Evolutionary conservation across 2,113 vertebrate genomes (phyloP).

Genomic region (Bucco capensis): DNA sequence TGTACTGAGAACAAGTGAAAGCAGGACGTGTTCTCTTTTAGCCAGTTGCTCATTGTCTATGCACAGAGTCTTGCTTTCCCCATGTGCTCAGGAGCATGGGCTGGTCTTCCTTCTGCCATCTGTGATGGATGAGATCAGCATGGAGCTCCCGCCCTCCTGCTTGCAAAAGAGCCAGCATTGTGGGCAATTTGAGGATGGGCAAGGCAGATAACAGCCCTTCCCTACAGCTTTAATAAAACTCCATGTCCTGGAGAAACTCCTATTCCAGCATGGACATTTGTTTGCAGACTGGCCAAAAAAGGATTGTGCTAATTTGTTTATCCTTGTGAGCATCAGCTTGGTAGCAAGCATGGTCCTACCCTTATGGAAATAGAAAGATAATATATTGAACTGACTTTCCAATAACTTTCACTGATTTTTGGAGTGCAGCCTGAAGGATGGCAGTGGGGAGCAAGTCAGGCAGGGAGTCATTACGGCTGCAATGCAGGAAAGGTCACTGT

Average conservation of each 20-base stretch:
- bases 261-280: neutral
- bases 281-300: neutral
- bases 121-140: constrained; percentile 15
- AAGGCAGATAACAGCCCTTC: neutral
- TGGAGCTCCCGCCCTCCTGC: neutral
- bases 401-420: neutral
- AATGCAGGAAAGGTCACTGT: neutral
- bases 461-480: rapidly evolving
- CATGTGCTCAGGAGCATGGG: neutral
- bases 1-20: neutral
- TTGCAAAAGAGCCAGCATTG: neutral
- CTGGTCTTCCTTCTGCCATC: neutral
- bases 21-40: neutral
- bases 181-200: neutral
- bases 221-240: neutral
- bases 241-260: neutral
- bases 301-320: neutral
- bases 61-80: neutral
- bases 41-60: neutral
- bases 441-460: neutral
- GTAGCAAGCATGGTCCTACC: neutral
- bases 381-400: neutral
- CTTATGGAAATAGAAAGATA: neutral
- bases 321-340: neutral
- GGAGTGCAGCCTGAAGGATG: neutral